Percentiles rank a stretch among this genome's conserved stretches.
These are phyloP conservation scores for Cyprinodon variegatus DNA, from an alignment of 2,113 vertebrate genomes.

Conservation along the genomic window DNA sequence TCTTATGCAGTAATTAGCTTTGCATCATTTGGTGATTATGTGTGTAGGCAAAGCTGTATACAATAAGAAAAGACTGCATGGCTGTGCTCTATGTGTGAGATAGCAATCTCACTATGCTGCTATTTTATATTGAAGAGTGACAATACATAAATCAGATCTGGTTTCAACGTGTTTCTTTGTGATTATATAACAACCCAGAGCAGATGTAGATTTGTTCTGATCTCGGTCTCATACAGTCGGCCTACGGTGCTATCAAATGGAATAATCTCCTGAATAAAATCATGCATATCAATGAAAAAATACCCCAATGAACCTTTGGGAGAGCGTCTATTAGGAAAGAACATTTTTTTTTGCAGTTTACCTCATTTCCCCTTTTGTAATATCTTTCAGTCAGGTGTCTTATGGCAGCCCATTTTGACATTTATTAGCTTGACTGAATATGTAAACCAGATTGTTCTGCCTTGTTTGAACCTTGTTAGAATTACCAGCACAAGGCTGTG, in stretches of 20 bases:
- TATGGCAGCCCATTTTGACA: neutral
- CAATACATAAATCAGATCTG: too few relatives aligned
- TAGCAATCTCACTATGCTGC: too few relatives aligned
- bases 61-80: too few relatives aligned
- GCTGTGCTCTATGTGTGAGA: too few relatives aligned
- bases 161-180: too few relatives aligned
- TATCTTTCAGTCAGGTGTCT: neutral
- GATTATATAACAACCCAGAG: neutral
- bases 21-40: too few relatives aligned
- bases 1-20: too few relatives aligned
- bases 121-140: too few relatives aligned
- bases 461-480: conserved; percentile 18
- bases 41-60: too few relatives aligned
- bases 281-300: conserved; percentile 1
- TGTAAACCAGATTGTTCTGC: conserved; percentile 3
- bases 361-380: conserved; percentile 1
- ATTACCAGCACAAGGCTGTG: neutral
- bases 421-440: neutral
- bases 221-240: neutral
- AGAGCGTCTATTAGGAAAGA: neutral
- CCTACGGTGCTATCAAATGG: neutral
- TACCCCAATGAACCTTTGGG: neutral
- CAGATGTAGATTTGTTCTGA: neutral
- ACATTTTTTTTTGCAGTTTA: neutral
- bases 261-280: conserved; percentile 1